Evolutionary conservation across 2,888 invertebrate species (phyloP).

Genomic region (Dione vanillae): DNA sequence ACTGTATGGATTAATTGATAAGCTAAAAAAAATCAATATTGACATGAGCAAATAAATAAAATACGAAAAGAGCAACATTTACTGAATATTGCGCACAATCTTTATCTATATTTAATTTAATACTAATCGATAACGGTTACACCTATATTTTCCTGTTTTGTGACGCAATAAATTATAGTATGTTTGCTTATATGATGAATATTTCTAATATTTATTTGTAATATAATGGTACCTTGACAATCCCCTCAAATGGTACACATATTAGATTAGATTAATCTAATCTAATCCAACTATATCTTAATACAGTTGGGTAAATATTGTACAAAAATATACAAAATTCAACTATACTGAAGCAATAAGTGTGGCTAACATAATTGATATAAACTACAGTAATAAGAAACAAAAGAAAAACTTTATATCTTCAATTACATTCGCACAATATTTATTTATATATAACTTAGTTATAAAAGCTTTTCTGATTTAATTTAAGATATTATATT

Average conservation of each 20-base stretch:
- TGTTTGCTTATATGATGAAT: too few species aligned
- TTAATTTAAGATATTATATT: too few species aligned
- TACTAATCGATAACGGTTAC: neutral
- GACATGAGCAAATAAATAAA: neutral
- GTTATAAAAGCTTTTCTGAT: too few species aligned
- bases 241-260: neutral
- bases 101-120: constrained; percentile 4
- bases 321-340: neutral
- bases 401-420: neutral
- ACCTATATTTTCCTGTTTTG: neutral
- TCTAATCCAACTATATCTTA: too few species aligned
- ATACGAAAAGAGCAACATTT: neutral
- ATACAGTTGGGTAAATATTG: neutral
- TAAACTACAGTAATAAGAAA: neutral
- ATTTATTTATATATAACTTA: too few species aligned
- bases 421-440: too few species aligned
- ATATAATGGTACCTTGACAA: constrained; percentile 5
- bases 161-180: neutral
- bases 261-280: constrained; percentile 10
- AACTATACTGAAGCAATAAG: neutral
- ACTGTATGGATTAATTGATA: neutral
- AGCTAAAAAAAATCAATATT: constrained; percentile 4
- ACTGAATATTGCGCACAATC: neutral
- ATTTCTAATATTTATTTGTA: neutral
- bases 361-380: neutral